Percentiles rank a stretch among this genome's conserved stretches.
Conservation (phyloP, 2,888 invertebrate genomes). For the Erynnis tages region DNA sequence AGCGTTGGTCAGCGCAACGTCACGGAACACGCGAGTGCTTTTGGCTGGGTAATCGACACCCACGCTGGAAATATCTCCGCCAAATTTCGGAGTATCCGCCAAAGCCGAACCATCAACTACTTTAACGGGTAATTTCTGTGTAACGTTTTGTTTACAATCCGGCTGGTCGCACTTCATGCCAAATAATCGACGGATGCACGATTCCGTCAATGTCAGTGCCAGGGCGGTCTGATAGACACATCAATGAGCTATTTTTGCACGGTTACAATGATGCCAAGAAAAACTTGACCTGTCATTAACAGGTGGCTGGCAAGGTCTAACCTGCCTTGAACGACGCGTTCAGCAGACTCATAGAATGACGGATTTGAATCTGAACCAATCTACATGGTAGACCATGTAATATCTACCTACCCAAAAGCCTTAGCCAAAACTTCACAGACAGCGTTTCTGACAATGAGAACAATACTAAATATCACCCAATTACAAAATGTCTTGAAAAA, state of each 20-base stretch:
- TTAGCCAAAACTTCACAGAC: too few relatives aligned
- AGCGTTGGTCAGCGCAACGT: conserved; percentile 51
- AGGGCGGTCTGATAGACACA: conserved; percentile 61
- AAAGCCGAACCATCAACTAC: conserved; percentile 11
- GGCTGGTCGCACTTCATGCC: conserved; percentile 46
- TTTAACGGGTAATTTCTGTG: conserved; percentile 11
- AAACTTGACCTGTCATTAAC: conserved; percentile 59
- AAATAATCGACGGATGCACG: conserved; percentile 49
- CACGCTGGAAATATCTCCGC: conserved; percentile 46
- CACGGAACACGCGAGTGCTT: conserved; percentile 46
- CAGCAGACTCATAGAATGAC: too few relatives aligned
- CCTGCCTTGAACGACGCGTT: conserved; percentile 5
- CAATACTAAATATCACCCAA: background rate
- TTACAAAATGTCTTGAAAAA: conserved; percentile 5
- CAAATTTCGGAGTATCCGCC: conserved; percentile 21
- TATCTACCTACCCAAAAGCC: too few relatives aligned
- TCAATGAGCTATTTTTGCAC: conserved; percentile 69
- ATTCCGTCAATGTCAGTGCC: conserved; percentile 73
- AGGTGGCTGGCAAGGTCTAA: conserved; percentile 34
- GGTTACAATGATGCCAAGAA: conserved; percentile 57
- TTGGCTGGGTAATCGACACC: conserved; percentile 62
- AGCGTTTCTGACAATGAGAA: background rate
- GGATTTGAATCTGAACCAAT: background rate
- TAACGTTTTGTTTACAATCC: conserved; percentile 34
- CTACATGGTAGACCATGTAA: too few relatives aligned